phyloP scores from a whole-genome alignment of 2,797 vertebrate species.

The Oryzias sinensis region DNA sequence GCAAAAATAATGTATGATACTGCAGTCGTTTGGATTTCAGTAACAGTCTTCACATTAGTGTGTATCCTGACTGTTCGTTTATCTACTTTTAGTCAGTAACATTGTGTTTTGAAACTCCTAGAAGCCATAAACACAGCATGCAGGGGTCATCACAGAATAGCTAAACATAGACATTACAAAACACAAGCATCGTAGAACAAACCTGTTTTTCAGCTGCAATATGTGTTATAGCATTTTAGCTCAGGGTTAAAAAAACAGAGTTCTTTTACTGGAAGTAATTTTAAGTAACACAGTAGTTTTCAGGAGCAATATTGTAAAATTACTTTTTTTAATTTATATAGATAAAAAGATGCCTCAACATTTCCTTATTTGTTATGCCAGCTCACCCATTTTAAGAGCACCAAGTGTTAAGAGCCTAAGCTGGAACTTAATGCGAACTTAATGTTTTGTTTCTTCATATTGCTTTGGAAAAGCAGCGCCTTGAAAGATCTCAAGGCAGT shows the following conservation, averaged over 20 bases:
- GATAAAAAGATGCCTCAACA: too few species aligned
- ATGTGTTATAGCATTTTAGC: too few species aligned
- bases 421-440: too few species aligned
- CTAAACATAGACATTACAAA: neutral
- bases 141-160: neutral
- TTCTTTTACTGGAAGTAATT: too few species aligned
- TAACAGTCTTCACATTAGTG: slow-evolving; percentile 39
- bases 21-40: neutral
- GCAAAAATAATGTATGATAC: neutral
- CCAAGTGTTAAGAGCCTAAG: too few species aligned
- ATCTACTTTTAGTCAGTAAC: neutral
- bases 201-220: neutral
- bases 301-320: too few species aligned
- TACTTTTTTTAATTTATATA: too few species aligned
- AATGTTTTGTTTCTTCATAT: slow-evolving; percentile 14
- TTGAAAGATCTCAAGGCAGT: slow-evolving; percentile 87
- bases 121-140: neutral
- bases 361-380: too few species aligned
- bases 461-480: slow-evolving; percentile 77
- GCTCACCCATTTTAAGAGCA: neutral
- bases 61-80: neutral
- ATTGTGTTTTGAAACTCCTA: slow-evolving; percentile 2
- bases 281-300: too few species aligned
- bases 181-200: neutral
- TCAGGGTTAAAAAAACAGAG: too few species aligned